Conservation (phyloP, 2,113 vertebrate genomes). For the Pitta sordida region DNA sequence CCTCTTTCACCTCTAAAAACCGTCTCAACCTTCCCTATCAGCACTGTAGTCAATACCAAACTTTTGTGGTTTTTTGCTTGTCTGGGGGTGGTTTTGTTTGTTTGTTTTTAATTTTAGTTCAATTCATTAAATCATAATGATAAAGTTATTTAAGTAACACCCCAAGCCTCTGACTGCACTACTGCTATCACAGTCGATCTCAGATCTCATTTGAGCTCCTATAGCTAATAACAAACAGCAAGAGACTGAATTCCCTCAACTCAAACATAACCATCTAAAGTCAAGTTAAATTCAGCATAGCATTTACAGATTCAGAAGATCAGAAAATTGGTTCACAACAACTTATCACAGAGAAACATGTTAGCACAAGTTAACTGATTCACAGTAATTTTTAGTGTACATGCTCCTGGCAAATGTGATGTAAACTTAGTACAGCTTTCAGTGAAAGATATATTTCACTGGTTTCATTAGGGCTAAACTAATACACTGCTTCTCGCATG, state of each 20-base stretch:
- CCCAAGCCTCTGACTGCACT: not conserved
- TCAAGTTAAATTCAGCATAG: not conserved
- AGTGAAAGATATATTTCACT: not conserved
- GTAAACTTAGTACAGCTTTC: constrained; percentile 1
- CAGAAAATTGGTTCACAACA: constrained; percentile 32
- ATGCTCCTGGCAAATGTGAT: not conserved
- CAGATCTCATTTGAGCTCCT: not conserved
- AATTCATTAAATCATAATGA: not conserved
- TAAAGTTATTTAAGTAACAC: not conserved
- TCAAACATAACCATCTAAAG: not conserved
- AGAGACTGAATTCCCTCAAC: not conserved
- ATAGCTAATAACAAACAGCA: not conserved
- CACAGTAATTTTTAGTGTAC: constrained; percentile 28
- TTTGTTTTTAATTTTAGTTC: not conserved
- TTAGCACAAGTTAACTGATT: constrained; percentile 44
- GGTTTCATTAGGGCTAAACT: constrained; percentile 15
- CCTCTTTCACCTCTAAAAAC: not conserved
- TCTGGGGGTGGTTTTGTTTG: not conserved
- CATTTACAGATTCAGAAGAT: not conserved
- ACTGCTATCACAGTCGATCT: not conserved
- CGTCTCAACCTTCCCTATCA: not conserved
- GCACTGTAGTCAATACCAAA: not conserved
- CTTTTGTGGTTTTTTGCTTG: not conserved
- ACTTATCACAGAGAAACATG: constrained; percentile 14
- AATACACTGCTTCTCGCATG: not conserved